Conservation (phyloP, 2,113 vertebrate species). For the Mugil cephalus region DNA sequence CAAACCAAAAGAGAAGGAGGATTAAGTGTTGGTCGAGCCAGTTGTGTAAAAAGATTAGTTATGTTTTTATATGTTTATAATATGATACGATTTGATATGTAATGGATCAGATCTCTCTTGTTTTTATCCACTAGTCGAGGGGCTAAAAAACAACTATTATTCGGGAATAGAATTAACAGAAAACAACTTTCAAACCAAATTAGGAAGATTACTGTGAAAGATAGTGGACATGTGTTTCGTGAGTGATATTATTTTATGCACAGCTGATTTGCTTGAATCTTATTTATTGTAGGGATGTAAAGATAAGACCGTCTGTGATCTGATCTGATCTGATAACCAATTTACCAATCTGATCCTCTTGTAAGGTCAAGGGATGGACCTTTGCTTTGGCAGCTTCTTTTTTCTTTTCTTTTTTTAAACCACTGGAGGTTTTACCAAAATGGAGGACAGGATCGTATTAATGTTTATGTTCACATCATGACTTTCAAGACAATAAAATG, state of each 20-base stretch:
- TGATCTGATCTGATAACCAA: slow-evolving; percentile 15
- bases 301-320: slow-evolving; percentile 25
- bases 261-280: neutral
- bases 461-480: no score
- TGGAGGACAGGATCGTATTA: no score
- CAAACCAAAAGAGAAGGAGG: slow-evolving; percentile 12
- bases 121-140: no score
- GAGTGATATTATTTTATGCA: neutral
- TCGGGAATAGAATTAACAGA: no score
- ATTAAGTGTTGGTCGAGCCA: slow-evolving; percentile 47
- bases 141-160: no score
- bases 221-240: neutral
- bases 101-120: no score
- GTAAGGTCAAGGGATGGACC: slow-evolving; percentile 5
- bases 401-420: no score
- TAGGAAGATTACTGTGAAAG: neutral
- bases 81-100: no score
- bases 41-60: no score
- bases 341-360: neutral
- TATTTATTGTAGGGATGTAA: slow-evolving; percentile 29
- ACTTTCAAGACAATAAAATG: slow-evolving; percentile 1
- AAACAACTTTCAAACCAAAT: neutral
- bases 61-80: no score
- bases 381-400: no score
- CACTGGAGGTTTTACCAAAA: no score